Conservation (phyloP, 2,888 invertebrate genomes). For the Bombylius discolor region DNA sequence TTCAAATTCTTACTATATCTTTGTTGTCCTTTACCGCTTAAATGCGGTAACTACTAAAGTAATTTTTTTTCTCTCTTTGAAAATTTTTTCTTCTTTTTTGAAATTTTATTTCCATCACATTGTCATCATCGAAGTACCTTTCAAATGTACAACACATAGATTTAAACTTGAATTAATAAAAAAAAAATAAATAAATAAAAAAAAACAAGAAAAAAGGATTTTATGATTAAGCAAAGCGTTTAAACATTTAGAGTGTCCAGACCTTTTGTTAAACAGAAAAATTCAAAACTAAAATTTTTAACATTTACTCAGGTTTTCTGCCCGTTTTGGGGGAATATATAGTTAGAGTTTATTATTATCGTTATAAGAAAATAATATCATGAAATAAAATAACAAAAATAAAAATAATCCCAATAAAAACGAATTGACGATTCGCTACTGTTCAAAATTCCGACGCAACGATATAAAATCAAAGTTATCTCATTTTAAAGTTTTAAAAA, state of each 20-base stretch:
- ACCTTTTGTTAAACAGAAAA: slow-evolving; percentile 6
- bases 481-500: too few species aligned
- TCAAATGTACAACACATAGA: background rate
- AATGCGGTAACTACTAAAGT: slow-evolving; percentile 1
- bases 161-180: background rate
- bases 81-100: too few species aligned
- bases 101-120: background rate
- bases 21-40: slow-evolving; percentile 5
- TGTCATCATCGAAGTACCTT: background rate
- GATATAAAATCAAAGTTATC: background rate
- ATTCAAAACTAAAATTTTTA: slow-evolving; percentile 12
- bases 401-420: too few species aligned
- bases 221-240: background rate
- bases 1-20: slow-evolving; percentile 18
- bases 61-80: background rate
- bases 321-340: background rate
- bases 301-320: slow-evolving; percentile 12
- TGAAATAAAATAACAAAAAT: too few species aligned
- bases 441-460: slow-evolving; percentile 3
- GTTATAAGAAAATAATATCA: too few species aligned
- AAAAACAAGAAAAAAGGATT: background rate
- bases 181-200: background rate
- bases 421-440: background rate
- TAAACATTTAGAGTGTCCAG: background rate
- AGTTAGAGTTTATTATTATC: too few species aligned